Evolutionary conservation across 2,888 invertebrate species (phyloP), one percentile per base, ranked within the genome.

Genomic region (Drosophila macrospina): DNA sequence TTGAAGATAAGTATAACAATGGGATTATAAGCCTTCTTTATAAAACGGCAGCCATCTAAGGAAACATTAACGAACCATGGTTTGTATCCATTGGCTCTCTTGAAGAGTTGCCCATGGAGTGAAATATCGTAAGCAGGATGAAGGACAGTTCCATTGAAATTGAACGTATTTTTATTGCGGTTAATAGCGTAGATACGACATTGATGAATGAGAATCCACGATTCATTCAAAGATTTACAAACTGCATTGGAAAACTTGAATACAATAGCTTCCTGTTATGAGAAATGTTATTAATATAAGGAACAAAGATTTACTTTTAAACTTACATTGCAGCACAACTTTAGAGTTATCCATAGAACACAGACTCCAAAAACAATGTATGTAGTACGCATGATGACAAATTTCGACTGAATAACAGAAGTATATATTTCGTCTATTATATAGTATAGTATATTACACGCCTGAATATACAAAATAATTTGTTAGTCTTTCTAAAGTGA

Each of bases 81-180:
- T 15, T 74, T 64, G 30, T 71, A 82, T 0, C 74, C 71, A 48
- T 42, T 80, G 0, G 63, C 80, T 11, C 36, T 72, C 10, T 72
- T 63, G 0, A 63, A 30, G 0, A 75, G 0, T 28, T 55, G 7
- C 0, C 5, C 5, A 4, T 26, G 13, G 0, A 57, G 0, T 0
- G 0, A 0, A 5, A 63, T 15, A 16, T 64, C 4, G 1, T 62
- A 0, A 6, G 44, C 61, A 0, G 77, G 55, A 45, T 77, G 39
- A 0, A 64, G 26, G 1, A 61, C 0, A 11, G 51, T 59, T 7
- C 10, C 13, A 15, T 47, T 47, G 3, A 47, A 11, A 32, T 55
- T 42, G 0, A 54, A 24, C 2, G 10, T 24, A 0, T 32, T 47
- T 13, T 15, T 39, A 15, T 50, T 34, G 5, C 72, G 62, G 10